A percentile compares a stretch with the other conserved stretches of the same genome.
phyloP scores from a whole-genome alignment of 2,797 vertebrate genomes.

The Psittacula derbiana region DNA sequence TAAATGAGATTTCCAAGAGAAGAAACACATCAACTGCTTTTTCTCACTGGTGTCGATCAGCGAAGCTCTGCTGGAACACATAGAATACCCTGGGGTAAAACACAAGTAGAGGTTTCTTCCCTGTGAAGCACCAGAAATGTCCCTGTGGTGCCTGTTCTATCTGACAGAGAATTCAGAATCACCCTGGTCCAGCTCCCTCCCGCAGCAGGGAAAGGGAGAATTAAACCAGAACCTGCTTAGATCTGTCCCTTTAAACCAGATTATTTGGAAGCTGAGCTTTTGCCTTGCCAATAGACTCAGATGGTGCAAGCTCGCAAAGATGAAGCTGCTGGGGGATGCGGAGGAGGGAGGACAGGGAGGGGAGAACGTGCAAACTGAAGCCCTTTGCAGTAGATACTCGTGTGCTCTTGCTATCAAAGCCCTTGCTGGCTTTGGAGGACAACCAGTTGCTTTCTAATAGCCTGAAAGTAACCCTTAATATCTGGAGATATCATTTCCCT shows the following conservation, averaged over 20 bases:
- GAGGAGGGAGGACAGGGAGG: not conserved
- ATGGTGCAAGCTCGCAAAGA: accelerated
- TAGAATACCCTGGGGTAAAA: not conserved
- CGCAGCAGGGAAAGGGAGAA: not conserved
- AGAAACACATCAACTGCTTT: not conserved
- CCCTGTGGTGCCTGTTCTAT: not conserved
- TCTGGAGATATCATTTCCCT: not conserved
- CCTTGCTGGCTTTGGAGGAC: not conserved
- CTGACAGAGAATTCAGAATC: accelerated
- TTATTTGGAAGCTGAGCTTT: not conserved
- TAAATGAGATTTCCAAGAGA: not conserved
- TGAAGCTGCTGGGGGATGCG: not conserved
- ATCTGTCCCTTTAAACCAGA: not conserved
- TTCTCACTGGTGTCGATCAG: not conserved
- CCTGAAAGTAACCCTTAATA: not conserved
- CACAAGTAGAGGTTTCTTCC: not conserved
- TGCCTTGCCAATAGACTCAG: accelerated
- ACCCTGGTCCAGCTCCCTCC: not conserved
- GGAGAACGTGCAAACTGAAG: accelerated
- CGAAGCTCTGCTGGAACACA: not conserved
- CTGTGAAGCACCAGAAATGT: not conserved
- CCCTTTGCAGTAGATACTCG: accelerated
- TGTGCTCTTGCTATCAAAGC: not conserved
- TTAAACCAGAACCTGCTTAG: accelerated
- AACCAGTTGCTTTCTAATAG: not conserved